Percentiles rank a stretch among this genome's conserved stretches.
Evolutionary conservation across 1,140 invertebrate species (phyloP).

Genomic region (Pectinophora gossypiella): DNA sequence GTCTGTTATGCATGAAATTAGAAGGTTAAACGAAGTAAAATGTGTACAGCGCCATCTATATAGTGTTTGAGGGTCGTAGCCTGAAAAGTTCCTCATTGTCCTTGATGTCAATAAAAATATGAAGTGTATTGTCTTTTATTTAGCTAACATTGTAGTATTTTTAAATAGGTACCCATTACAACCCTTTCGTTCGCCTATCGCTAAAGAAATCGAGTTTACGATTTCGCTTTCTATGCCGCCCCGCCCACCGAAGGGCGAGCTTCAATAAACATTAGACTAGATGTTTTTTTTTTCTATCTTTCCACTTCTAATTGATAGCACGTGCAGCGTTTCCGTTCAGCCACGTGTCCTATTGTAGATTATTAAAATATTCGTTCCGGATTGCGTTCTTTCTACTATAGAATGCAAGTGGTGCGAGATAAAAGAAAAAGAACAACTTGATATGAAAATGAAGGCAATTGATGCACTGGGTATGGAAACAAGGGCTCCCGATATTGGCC

Average conservation of each 20-base stretch:
- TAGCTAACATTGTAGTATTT: no score
- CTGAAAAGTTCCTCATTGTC: no score
- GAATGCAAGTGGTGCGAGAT: not conserved
- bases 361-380: conserved; percentile 61
- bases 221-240: conserved; percentile 36
- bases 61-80: no score
- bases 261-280: conserved; percentile 28
- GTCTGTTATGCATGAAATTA: no score
- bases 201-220: conserved; percentile 18
- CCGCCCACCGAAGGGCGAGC: conserved; percentile 37
- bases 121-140: no score
- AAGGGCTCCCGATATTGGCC: conserved; percentile 3
- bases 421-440: not conserved
- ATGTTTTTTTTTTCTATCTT: conserved; percentile 3
- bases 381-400: not conserved
- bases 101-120: no score
- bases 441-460: not conserved
- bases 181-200: no score
- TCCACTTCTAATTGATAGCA: conserved; percentile 63
- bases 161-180: no score
- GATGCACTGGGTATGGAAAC: not conserved
- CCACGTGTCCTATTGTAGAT: conserved; percentile 58
- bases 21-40: no score
- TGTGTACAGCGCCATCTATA: no score
- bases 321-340: conserved; percentile 62